A percentile compares a stretch with the other conserved stretches of the same genome.
phyloP scores from a whole-genome alignment of 2,888 invertebrate species.

The Noctua janthe region DNA sequence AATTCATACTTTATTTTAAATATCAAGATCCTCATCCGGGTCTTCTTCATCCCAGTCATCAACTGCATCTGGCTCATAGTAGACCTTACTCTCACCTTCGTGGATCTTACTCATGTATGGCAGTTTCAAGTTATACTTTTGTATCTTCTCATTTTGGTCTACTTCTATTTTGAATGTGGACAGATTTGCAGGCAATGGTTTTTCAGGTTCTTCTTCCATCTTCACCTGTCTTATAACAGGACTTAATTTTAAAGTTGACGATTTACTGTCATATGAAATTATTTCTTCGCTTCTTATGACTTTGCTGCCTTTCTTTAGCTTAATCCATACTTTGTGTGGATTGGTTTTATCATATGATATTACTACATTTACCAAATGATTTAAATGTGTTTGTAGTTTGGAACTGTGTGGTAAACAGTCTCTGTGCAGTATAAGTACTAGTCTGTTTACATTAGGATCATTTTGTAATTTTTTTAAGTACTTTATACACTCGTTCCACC shows the following conservation, averaged over 20 bases:
- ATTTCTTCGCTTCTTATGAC: slow-evolving; percentile 85
- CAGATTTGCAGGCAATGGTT: slow-evolving; percentile 82
- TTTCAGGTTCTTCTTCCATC: slow-evolving; percentile 80
- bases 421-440: slow-evolving; percentile 85
- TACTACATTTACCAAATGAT: slow-evolving; percentile 85
- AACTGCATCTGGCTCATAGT: slow-evolving; percentile 94
- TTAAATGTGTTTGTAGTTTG: slow-evolving; percentile 84
- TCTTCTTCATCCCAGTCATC: slow-evolving; percentile 97
- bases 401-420: slow-evolving; percentile 85
- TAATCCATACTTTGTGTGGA: slow-evolving; percentile 77
- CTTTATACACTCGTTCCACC: slow-evolving; percentile 82
- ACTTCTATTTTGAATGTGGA: slow-evolving; percentile 92
- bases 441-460: slow-evolving; percentile 75
- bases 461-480: slow-evolving; percentile 72
- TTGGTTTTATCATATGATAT: slow-evolving; percentile 77
- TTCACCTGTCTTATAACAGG: slow-evolving; percentile 75
- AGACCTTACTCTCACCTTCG: slow-evolving; percentile 91
- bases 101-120: slow-evolving; percentile 91
- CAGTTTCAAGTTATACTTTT: slow-evolving; percentile 90
- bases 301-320: slow-evolving; percentile 89
- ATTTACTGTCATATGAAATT: slow-evolving; percentile 78
- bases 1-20: slow-evolving; percentile 78
- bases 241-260: slow-evolving; percentile 75
- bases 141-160: slow-evolving; percentile 91
- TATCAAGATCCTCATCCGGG: slow-evolving; percentile 96